Base-by-base conservation (phyloP, 2,113 vertebrate genomes). In the Erythrocercus mccallii region DNA sequence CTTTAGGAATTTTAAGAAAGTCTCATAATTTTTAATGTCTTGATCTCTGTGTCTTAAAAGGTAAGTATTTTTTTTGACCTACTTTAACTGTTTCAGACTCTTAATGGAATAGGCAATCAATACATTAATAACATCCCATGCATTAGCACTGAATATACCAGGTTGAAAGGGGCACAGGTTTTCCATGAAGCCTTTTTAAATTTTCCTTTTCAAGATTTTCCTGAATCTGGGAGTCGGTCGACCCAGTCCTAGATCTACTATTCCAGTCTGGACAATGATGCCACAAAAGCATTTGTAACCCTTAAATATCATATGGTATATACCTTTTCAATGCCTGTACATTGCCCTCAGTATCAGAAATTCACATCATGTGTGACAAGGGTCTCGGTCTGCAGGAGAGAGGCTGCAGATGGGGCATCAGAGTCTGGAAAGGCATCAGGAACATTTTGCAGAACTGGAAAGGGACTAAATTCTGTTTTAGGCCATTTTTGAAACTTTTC, bases 1-100 rank as follows among this genome's bases (percentile, higher is more conserved):
- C 51, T 95, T 82, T 72, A 88, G 62, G 71, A 94, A 51, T 92
- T 90, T 88, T 70, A 64, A 77, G 45, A n/a, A 87, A 73, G 51
- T 47, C 42, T 88, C 51, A 48, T 91, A 82, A 87, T 85, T 82
- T 79, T 66, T 61, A 78, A 51, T 48, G 37, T 68, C 56, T 88
- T 64, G 56, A 62, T 86, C 56, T 78, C 38, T 89, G 0, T 48
- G 40, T 62, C 40, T 81, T 51, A 80, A 84, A 81, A 70, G 33
- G 56, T 27, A 83, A 50, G 58, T 60, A 1, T 86, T 86, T 92
- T 92, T 82, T 91, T 81, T 77, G 81, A 88, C 38, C 60, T 88
- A 25, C 23, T 14, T 86, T 72, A 95, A 88, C 35, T 1, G 0
- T 57, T 35, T 61, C 33, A 80, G 58, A 40, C 37, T 65, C 61